Evolutionary conservation across 2,797 vertebrate species (phyloP).

Genomic region (Heteromormyrus szaboi): DNA sequence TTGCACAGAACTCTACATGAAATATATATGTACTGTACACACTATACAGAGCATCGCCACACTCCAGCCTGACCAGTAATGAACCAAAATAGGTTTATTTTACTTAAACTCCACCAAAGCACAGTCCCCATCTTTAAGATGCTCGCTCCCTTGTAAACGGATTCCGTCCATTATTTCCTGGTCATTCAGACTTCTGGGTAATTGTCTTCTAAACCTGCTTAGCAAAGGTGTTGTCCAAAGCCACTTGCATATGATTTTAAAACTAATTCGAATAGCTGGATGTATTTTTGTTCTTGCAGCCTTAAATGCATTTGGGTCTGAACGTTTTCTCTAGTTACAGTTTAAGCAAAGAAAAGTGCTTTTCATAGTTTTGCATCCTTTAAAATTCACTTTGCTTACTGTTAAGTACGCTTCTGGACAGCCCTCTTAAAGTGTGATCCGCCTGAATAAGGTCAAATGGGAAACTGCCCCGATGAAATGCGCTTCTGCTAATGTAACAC

Average conservation of each 20-base stretch:
- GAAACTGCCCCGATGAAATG: background rate
- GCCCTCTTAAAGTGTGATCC: background rate
- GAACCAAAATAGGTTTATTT: background rate
- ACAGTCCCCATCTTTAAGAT: background rate
- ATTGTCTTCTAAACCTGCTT: background rate
- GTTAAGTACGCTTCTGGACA: background rate
- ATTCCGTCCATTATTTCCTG: background rate
- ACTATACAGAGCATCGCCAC: background rate
- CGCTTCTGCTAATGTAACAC: background rate
- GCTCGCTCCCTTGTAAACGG: background rate
- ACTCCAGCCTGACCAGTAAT: background rate
- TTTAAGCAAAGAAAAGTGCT: background rate
- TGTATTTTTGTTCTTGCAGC: background rate
- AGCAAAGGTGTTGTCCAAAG: background rate
- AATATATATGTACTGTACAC: background rate
- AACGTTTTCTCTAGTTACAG: background rate
- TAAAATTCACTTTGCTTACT: background rate
- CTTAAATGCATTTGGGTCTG: background rate
- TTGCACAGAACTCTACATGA: background rate
- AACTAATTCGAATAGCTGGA: background rate
- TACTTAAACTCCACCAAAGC: background rate
- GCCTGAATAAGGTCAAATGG: background rate
- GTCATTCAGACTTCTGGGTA: background rate
- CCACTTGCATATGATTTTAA: background rate
- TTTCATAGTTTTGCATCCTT: background rate